Conservation (phyloP, 2,113 vertebrate genomes). For the Lepidothrix coronata region DNA sequence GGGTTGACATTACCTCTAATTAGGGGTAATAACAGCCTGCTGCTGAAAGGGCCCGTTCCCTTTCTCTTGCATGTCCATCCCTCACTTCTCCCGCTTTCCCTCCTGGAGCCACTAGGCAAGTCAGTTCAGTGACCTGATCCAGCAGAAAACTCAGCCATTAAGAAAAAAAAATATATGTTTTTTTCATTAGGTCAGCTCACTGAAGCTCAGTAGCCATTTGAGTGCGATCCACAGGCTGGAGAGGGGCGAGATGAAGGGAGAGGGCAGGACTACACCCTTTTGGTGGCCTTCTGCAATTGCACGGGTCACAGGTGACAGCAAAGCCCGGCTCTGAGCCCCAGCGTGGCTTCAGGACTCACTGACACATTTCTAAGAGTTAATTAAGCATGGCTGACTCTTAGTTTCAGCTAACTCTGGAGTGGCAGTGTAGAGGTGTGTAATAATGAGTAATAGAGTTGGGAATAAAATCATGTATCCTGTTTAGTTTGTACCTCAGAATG, state of each 20-base stretch:
- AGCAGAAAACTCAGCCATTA: neutral
- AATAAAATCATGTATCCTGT: neutral
- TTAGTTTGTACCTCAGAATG: neutral
- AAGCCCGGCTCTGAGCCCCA: neutral
- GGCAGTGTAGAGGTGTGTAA: neutral
- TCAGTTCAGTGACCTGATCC: neutral
- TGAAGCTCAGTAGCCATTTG: neutral
- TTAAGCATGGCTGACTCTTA: constrained; percentile 9
- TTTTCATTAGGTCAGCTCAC: neutral
- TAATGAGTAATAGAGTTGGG: neutral
- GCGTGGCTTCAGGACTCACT: neutral
- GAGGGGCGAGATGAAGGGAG: neutral
- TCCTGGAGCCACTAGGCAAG: neutral
- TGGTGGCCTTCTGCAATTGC: constrained; percentile 35
- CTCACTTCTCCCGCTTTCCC: neutral
- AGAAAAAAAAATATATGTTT: neutral
- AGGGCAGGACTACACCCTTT: constrained; percentile 63
- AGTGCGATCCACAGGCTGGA: neutral
- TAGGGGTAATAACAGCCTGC: constrained; percentile 34
- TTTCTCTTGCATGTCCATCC: neutral
- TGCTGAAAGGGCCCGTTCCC: neutral
- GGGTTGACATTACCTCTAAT: constrained; percentile 53
- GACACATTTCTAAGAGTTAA: constrained; percentile 36
- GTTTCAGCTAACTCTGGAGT: constrained; percentile 2
- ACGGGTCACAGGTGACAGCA: neutral